Conservation (phyloP, 2,888 invertebrate genomes). For the Pasiphila rectangulata region DNA sequence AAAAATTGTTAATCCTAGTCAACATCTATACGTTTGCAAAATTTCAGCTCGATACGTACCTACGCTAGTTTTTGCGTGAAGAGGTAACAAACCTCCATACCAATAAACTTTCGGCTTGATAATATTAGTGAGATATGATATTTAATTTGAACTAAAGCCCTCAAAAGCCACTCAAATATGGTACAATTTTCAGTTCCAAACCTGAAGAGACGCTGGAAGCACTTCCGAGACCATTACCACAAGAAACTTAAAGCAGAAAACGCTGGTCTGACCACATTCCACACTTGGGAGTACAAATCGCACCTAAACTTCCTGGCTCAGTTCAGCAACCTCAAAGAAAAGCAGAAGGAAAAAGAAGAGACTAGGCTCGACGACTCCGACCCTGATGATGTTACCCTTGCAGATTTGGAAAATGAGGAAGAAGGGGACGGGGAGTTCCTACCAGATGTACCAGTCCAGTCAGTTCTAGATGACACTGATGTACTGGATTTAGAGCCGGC, state of each 20-base stretch:
- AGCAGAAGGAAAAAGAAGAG: constrained; percentile 1
- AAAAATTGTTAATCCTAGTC: no score
- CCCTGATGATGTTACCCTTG: constrained; percentile 1
- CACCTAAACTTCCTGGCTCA: constrained; percentile 20
- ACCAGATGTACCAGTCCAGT: background rate
- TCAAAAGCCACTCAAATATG: no score
- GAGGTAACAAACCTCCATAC: no score
- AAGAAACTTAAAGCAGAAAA: constrained; percentile 15
- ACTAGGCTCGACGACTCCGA: constrained; percentile 6
- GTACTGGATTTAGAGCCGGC: constrained; percentile 1
- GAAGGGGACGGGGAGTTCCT: constrained; percentile 4
- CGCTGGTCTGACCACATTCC: constrained; percentile 6
- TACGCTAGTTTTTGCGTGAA: no score
- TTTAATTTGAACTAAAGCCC: background rate
- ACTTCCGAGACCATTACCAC: constrained; percentile 25
- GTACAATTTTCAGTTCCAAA: constrained; percentile 11
- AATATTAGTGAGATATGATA: background rate
- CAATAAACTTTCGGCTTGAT: no score
- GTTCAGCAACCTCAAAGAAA: constrained; percentile 8
- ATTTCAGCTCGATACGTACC: no score
- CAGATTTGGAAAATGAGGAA: background rate
- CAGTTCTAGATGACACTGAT: background rate
- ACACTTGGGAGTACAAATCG: constrained; percentile 21
- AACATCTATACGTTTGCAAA: no score
- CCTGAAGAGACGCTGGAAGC: constrained; percentile 26